Conservation (phyloP, 1,140 invertebrate species). For the Drosophila rhopaloa region DNA sequence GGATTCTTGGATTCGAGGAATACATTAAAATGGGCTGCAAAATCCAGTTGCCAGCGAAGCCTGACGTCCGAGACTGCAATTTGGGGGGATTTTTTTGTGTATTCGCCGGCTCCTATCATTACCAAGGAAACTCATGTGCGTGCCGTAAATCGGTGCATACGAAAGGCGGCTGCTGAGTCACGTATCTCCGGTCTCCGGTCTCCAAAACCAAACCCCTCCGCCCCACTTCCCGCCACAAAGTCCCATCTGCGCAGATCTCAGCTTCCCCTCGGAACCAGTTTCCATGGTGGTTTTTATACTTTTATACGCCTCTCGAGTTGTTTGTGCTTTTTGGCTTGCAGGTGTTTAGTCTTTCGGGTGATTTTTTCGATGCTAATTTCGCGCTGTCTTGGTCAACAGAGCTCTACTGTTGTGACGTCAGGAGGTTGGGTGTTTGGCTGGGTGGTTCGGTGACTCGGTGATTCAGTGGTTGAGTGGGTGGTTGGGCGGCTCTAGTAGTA, state of each 20-base stretch:
- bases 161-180: conserved; percentile 18
- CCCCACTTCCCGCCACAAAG: not conserved
- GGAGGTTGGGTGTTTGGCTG: not conserved
- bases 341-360: conserved; percentile 47
- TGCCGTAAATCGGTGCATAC: conserved; percentile 44
- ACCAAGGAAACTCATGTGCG: conserved; percentile 47
- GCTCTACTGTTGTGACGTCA: conserved; percentile 33
- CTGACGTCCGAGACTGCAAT: conserved; percentile 30
- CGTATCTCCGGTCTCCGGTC: conserved; percentile 33
- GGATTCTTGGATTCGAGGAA: conserved; percentile 29
- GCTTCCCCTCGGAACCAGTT: conserved; percentile 52
- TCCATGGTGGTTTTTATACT: conserved; percentile 33
- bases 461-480: conserved; percentile 7
- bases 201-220: not conserved
- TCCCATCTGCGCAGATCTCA: conserved; percentile 16
- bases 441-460: too few species aligned
- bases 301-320: not conserved
- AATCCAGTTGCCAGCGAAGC: conserved; percentile 38
- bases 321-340: conserved; percentile 28
- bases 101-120: conserved; percentile 31
- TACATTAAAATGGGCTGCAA: conserved; percentile 26
- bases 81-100: conserved; percentile 32
- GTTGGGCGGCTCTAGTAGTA: not conserved
- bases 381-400: conserved; percentile 22
- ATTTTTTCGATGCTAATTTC: conserved; percentile 33